Evolutionary conservation across 2,888 invertebrate genomes (phyloP).

Genomic region (Phortica okadai): DNA sequence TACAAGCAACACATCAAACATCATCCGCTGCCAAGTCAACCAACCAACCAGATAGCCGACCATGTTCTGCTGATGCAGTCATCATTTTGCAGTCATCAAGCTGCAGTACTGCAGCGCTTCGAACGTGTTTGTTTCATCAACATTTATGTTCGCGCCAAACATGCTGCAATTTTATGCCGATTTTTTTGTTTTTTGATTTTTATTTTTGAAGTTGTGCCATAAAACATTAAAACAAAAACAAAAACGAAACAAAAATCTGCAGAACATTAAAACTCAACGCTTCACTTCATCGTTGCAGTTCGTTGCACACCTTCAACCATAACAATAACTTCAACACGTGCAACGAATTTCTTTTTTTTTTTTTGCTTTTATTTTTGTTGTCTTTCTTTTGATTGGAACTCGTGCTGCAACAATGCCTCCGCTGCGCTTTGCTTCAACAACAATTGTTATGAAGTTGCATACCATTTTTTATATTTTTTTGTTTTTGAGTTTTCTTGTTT

Average conservation of each 20-base stretch:
- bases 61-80: no score
- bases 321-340: slow-evolving; percentile 4
- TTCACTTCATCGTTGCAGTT: background rate
- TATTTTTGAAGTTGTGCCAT: background rate
- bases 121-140: background rate
- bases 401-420: background rate
- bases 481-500: slow-evolving; percentile 40
- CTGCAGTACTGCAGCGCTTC: no score
- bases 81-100: no score
- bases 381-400: background rate
- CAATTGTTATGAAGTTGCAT: no score
- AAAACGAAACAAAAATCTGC: background rate
- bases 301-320: slow-evolving; percentile 1
- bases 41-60: no score
- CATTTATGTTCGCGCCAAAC: background rate
- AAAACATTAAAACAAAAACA: background rate
- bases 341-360: background rate
- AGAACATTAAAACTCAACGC: background rate
- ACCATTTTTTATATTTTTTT: slow-evolving; percentile 15
- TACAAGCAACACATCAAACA: no score
- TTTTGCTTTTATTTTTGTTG: background rate
- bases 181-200: slow-evolving; percentile 9
- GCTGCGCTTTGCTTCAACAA: background rate
- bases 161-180: background rate
- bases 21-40: no score